Conservation (phyloP, 2,797 vertebrate species). For the Meriones psammophilus region DNA sequence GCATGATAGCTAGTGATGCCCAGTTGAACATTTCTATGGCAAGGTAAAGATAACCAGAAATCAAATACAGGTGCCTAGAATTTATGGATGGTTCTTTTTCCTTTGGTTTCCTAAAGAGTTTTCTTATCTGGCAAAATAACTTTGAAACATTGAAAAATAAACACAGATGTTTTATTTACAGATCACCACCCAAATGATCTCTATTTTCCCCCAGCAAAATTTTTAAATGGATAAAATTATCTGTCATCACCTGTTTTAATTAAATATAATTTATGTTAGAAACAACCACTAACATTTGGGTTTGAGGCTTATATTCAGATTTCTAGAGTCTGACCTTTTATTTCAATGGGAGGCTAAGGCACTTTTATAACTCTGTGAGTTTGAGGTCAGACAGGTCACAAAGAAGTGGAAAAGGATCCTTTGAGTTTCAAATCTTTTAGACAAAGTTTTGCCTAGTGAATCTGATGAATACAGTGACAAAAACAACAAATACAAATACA, state of each 20-base stretch:
- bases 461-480: neutral
- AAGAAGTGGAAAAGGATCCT: neutral
- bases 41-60: too few relatives aligned
- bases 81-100: neutral
- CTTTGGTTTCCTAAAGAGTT: neutral
- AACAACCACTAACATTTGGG: too few relatives aligned
- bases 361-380: too few relatives aligned
- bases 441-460: neutral
- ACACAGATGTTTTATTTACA: too few relatives aligned
- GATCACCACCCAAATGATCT: neutral
- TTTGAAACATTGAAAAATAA: too few relatives aligned
- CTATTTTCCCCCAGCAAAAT: neutral
- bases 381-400: too few relatives aligned
- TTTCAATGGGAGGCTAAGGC: too few relatives aligned
- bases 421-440: conserved; percentile 13
- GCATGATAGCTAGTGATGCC: neutral
- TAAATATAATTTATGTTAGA: neutral
- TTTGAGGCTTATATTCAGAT: neutral
- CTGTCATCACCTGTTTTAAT: neutral
- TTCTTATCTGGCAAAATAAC: too few relatives aligned
- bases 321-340: neutral
- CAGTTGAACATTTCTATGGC: neutral
- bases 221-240: conserved; percentile 11
- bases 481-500: too few relatives aligned
- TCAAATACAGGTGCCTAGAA: too few relatives aligned